Evolutionary conservation across 2,113 vertebrate species (phyloP).

Genomic region (Cariama cristata): DNA sequence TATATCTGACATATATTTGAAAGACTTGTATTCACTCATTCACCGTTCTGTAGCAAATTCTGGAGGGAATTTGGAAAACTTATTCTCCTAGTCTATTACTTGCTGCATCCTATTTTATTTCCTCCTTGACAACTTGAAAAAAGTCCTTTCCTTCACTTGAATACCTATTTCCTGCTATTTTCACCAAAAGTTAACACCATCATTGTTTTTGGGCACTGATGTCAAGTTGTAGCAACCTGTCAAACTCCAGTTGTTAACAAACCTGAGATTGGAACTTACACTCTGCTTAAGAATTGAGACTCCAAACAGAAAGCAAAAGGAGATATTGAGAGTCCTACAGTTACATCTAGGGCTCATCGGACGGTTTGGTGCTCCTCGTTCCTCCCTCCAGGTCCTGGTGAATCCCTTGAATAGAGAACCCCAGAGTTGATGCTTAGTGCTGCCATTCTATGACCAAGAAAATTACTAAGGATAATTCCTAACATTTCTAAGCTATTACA

Average conservation of each 20-base stretch:
- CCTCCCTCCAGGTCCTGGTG: not conserved
- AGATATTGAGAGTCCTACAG: not conserved
- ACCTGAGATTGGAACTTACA: not conserved
- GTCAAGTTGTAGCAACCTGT: not conserved
- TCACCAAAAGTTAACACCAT: not conserved
- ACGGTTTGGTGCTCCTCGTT: not conserved
- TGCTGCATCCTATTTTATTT: not conserved
- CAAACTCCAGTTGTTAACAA: not conserved
- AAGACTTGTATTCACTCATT: not conserved
- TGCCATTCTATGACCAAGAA: not conserved
- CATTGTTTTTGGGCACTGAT: not conserved
- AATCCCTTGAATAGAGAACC: rapidly evolving
- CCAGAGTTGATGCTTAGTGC: rapidly evolving
- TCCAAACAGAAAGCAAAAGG: not conserved
- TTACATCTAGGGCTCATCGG: not conserved
- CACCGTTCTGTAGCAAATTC: not conserved
- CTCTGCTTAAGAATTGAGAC: not conserved
- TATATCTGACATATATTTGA: not conserved
- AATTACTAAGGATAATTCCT: not conserved
- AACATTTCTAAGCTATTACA: not conserved
- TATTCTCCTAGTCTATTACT: not conserved
- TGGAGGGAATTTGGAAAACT: not conserved
- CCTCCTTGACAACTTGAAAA: not conserved
- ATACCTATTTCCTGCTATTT: not conserved
- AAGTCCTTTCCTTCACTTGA: not conserved